Conservation (phyloP, 2,888 invertebrate genomes). For the Acleris cristana region DNA sequence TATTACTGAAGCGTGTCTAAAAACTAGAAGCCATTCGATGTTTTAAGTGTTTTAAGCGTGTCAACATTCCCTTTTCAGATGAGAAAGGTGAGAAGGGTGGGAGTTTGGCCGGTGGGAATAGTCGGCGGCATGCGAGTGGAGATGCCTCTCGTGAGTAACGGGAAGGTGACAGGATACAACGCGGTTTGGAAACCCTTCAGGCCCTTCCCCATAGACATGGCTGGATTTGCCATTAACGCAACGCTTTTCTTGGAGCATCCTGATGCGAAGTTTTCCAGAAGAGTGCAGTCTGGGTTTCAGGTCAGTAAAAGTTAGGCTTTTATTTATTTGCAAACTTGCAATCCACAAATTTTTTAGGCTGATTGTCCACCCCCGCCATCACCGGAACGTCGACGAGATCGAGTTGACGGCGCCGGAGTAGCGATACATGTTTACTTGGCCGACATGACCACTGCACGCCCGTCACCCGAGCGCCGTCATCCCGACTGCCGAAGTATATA, state of each 20-base stretch:
- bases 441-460: too few species aligned
- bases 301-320: slow-evolving; percentile 48
- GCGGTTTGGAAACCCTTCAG: slow-evolving; percentile 95
- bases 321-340: too few species aligned
- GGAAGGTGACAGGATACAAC: slow-evolving; percentile 82
- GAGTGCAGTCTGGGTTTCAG: slow-evolving; percentile 94
- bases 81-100: slow-evolving; percentile 91
- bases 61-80: slow-evolving; percentile 83
- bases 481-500: too few species aligned
- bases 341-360: too few species aligned
- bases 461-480: too few species aligned
- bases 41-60: neutral
- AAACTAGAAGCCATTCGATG: neutral
- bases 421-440: too few species aligned
- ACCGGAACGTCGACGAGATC: too few species aligned
- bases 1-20: too few species aligned
- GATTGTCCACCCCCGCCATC: too few species aligned
- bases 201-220: slow-evolving; percentile 99
- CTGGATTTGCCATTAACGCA: slow-evolving; percentile 95
- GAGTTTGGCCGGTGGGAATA: slow-evolving; percentile 97
- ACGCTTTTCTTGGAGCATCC: slow-evolving; percentile 88
- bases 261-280: slow-evolving; percentile 91
- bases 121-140: slow-evolving; percentile 98
- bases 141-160: slow-evolving; percentile 89
- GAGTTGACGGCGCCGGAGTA: too few species aligned